Conservation (phyloP, 2,888 invertebrate species). For the Drosophila setosimentum region DNA sequence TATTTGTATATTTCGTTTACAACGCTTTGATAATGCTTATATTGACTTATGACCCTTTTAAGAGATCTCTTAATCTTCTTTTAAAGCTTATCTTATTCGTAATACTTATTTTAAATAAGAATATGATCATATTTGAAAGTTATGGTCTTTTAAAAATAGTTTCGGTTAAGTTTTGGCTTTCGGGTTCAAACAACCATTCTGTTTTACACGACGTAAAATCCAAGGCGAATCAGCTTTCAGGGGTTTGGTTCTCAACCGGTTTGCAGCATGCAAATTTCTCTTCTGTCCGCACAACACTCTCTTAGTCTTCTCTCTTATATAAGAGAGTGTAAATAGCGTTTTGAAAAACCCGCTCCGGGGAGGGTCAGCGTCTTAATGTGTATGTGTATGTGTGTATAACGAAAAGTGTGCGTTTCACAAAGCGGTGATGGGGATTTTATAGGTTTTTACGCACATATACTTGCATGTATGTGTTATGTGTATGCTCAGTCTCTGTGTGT, state of each 20-base stretch:
- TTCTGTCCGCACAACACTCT: slow-evolving; percentile 7
- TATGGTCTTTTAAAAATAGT: background rate
- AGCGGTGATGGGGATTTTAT: slow-evolving; percentile 24
- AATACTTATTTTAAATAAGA: background rate
- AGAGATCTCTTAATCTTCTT: background rate
- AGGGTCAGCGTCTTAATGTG: slow-evolving; percentile 48
- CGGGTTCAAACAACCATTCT: background rate
- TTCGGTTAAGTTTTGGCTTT: background rate
- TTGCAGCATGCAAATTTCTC: slow-evolving; percentile 26
- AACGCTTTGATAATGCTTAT: background rate
- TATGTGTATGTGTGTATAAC: slow-evolving; percentile 9
- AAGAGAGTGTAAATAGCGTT: slow-evolving; percentile 29
- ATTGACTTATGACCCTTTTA: background rate
- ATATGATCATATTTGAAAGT: background rate
- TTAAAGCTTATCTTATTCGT: background rate
- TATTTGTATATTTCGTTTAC: background rate
- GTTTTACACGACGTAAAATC: background rate
- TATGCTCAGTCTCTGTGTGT: slow-evolving; percentile 16
- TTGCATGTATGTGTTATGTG: slow-evolving; percentile 6
- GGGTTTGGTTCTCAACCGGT: slow-evolving; percentile 21
- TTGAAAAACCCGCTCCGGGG: slow-evolving; percentile 56
- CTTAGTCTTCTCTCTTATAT: slow-evolving; percentile 19
- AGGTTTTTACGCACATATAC: slow-evolving; percentile 26
- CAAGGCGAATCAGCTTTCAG: slow-evolving; percentile 12
- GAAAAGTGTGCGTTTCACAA: slow-evolving; percentile 23